These are phyloP conservation scores for Clarias platycephalus DNA, from an alignment of 2,797 vertebrate species.

Conservation along the genomic window DNA sequence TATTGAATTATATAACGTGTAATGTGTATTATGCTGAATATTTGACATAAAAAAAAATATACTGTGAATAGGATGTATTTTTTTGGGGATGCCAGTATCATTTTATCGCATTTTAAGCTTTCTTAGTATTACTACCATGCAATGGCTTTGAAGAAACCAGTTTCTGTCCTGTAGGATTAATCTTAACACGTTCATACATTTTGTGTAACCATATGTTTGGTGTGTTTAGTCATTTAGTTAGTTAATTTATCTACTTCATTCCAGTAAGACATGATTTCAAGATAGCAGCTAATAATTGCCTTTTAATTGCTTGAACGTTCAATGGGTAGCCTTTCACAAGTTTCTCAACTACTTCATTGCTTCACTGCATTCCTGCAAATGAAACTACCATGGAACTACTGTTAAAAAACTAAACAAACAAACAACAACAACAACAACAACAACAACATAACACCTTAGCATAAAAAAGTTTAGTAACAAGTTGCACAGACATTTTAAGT, in stretches of 20 bases:
- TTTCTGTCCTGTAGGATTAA: neutral
- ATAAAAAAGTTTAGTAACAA: too few relatives aligned
- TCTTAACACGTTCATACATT: neutral
- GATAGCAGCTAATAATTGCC: neutral
- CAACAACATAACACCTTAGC: too few relatives aligned
- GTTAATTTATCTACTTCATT: neutral
- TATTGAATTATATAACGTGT: neutral
- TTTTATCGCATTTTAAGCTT: neutral
- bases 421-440: too few relatives aligned
- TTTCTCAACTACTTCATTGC: neutral
- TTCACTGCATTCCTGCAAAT: neutral
- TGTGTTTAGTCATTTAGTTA: neutral
- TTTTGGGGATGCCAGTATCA: neutral
- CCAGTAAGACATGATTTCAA: neutral
- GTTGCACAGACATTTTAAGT: too few relatives aligned
- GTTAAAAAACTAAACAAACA: too few relatives aligned
- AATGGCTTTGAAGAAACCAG: neutral
- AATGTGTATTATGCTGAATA: neutral
- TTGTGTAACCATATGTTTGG: neutral
- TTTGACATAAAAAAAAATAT: neutral
- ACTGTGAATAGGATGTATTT: neutral
- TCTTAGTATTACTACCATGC: neutral
- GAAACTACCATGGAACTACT: too few relatives aligned
- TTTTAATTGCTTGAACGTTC: neutral
- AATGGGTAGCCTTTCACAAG: neutral